phyloP scores from a whole-genome alignment of 1,140 invertebrate genomes.

The Drosophila obscura region DNA sequence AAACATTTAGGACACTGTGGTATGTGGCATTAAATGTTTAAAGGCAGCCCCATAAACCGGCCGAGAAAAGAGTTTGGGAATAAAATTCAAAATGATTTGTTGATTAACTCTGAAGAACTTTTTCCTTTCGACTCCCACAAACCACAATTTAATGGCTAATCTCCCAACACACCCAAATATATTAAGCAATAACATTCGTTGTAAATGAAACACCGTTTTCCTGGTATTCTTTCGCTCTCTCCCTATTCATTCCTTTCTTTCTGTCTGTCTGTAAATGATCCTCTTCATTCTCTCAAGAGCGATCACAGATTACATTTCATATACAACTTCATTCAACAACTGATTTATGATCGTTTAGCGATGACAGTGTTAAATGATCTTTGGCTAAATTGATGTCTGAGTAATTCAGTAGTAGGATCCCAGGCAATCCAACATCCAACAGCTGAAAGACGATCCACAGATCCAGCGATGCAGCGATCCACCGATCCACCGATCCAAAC shows the following conservation, averaged over 20 bases:
- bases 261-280: neutral
- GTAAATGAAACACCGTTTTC: no score
- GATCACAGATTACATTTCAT: slow-evolving; percentile 17
- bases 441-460: slow-evolving; percentile 8
- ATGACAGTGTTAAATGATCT: slow-evolving; percentile 68
- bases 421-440: slow-evolving; percentile 24
- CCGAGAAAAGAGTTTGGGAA: no score
- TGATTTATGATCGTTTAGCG: slow-evolving; percentile 32
- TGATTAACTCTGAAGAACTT: no score
- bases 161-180: no score
- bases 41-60: no score
- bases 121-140: no score
- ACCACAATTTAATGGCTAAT: no score
- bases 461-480: neutral
- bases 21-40: no score
- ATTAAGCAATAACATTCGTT: no score
- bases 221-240: no score
- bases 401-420: slow-evolving; percentile 64
- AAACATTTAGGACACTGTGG: no score
- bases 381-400: slow-evolving; percentile 49
- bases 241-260: slow-evolving; percentile 1
- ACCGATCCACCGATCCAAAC: neutral
- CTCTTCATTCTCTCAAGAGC: neutral
- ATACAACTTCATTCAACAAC: slow-evolving; percentile 41
- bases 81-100: no score